Conservation (phyloP, 1,140 invertebrate genomes). For the Saccostrea cuccullata region DNA sequence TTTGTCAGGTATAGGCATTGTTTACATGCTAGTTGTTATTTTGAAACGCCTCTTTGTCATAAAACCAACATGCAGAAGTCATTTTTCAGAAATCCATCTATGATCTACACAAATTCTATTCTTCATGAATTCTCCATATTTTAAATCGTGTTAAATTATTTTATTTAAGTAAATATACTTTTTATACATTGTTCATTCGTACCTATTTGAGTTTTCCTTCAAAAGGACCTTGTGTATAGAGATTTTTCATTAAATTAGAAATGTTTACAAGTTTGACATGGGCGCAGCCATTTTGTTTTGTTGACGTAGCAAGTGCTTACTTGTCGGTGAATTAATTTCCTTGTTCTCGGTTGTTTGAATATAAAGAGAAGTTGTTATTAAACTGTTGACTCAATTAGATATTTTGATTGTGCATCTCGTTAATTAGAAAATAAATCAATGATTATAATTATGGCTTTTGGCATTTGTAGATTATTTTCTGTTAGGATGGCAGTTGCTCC, state of each 20-base stretch:
- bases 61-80: too few species aligned
- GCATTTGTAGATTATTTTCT: neutral
- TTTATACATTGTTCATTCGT: neutral
- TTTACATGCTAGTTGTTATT: too few species aligned
- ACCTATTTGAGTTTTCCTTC: neutral
- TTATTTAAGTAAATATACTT: too few species aligned
- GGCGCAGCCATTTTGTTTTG: conserved; percentile 40
- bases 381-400: neutral
- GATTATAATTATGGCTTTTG: neutral
- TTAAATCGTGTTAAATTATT: too few species aligned
- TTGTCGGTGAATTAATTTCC: neutral
- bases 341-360: neutral
- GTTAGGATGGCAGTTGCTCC: conserved; percentile 55
- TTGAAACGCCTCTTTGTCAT: too few species aligned
- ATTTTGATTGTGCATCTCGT: neutral
- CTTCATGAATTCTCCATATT: too few species aligned
- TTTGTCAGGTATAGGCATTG: too few species aligned
- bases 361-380: neutral
- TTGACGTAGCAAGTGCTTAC: conserved; percentile 22
- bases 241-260: neutral
- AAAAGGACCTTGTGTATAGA: neutral
- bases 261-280: conserved; percentile 26
- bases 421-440: conserved; percentile 6
- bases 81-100: too few species aligned
- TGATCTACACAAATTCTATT: too few species aligned